Evolutionary conservation across 2,888 invertebrate species (phyloP).

Genomic region (Yponomeuta malinellus): DNA sequence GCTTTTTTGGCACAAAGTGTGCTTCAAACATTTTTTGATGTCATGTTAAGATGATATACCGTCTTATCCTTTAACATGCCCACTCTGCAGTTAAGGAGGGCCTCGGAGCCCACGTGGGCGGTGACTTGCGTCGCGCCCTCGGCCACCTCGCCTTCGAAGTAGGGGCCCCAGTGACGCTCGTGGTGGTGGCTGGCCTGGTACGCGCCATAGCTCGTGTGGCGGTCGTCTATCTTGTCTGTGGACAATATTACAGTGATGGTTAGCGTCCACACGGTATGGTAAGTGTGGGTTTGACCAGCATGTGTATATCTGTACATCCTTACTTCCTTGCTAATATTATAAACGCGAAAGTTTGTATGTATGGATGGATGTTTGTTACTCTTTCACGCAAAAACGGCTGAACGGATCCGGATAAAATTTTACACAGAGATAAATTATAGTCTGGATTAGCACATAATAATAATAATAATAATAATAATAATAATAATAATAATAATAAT

Average conservation of each 20-base stretch:
- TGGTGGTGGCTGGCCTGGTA: conserved; percentile 79
- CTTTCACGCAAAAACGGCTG: too few relatives aligned
- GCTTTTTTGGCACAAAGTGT: too few relatives aligned
- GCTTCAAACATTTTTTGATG: neutral
- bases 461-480: too few relatives aligned
- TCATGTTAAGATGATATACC: conserved; percentile 48
- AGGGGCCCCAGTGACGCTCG: conserved; percentile 83
- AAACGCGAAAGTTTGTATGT: neutral
- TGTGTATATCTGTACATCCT: too few relatives aligned
- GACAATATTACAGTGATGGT: neutral
- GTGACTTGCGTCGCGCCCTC: conserved; percentile 74
- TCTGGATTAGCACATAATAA: too few relatives aligned
- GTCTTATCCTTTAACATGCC: conserved; percentile 83
- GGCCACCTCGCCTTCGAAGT: conserved; percentile 77
- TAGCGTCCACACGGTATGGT: neutral
- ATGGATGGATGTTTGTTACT: neutral
- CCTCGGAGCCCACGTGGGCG: conserved; percentile 79
- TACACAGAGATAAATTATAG: too few relatives aligned
- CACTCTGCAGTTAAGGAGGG: conserved; percentile 79
- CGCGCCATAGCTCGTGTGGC: conserved; percentile 56
- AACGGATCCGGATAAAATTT: too few relatives aligned
- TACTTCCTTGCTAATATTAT: too few relatives aligned
- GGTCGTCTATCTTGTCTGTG: conserved; percentile 63
- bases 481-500: too few relatives aligned
- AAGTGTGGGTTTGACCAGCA: conserved; percentile 4